phyloP scores from a whole-genome alignment of 2,888 invertebrate species.

The Phragmatobia fuliginosa region DNA sequence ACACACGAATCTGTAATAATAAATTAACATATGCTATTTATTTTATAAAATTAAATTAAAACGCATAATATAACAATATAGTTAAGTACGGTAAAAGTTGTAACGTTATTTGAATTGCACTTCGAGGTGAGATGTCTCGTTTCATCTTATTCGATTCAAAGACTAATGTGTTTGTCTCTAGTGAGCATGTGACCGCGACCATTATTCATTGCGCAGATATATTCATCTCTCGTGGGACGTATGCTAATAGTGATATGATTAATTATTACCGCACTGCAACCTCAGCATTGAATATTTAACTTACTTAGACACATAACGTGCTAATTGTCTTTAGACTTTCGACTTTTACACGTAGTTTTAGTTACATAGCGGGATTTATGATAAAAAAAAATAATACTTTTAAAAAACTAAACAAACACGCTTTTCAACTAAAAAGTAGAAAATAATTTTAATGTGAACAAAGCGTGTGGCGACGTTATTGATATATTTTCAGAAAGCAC shows the following conservation, averaged over 20 bases:
- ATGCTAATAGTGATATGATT: slow-evolving; percentile 47
- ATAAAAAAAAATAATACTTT: no score
- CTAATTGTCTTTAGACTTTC: no score
- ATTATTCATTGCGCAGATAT: slow-evolving; percentile 44
- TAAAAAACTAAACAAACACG: no score
- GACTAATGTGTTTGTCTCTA: slow-evolving; percentile 56
- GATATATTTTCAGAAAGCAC: no score
- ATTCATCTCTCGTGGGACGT: slow-evolving; percentile 42
- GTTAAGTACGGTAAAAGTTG: not conserved
- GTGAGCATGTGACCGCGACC: slow-evolving; percentile 43
- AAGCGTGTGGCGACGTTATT: no score
- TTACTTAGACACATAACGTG: not conserved
- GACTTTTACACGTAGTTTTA: no score
- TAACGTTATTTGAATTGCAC: not conserved
- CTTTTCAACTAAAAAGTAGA: no score
- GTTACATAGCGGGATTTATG: no score
- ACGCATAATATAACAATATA: not conserved
- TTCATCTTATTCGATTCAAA: slow-evolving; percentile 45
- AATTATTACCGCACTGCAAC: slow-evolving; percentile 39
- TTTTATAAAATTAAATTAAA: not conserved
- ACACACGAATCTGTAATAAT: no score
- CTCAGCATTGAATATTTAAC: not conserved
- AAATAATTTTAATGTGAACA: no score
- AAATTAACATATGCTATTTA: not conserved
- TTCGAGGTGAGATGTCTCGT: slow-evolving; percentile 11